phyloP scores from a whole-genome alignment of 2,888 invertebrate genomes.

The Philereme transversata region DNA sequence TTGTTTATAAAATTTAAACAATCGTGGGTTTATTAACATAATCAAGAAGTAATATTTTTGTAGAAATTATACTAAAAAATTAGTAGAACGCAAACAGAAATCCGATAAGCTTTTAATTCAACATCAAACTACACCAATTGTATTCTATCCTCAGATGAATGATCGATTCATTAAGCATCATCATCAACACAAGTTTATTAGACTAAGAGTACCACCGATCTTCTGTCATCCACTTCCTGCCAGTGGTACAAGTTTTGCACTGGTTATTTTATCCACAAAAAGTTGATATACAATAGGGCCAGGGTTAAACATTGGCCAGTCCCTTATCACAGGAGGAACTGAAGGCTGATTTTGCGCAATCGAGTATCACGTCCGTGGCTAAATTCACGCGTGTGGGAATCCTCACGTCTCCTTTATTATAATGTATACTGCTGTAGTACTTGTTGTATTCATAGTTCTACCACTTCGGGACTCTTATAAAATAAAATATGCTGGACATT shows the following conservation, averaged over 20 bases:
- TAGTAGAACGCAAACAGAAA: too few relatives aligned
- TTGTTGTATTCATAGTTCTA: constrained; percentile 6
- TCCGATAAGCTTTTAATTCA: too few relatives aligned
- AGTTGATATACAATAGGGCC: constrained; percentile 73
- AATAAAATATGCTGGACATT: too few relatives aligned
- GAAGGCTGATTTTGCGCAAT: constrained; percentile 82
- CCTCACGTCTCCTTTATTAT: constrained; percentile 49
- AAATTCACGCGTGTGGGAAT: constrained; percentile 70
- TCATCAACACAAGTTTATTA: too few relatives aligned
- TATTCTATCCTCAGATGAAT: too few relatives aligned
- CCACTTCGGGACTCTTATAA: neutral
- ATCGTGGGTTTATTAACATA: too few relatives aligned
- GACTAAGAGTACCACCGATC: neutral
- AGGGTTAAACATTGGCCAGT: constrained; percentile 70
- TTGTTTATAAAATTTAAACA: neutral
- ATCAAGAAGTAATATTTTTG: too few relatives aligned
- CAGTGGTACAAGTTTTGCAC: constrained; percentile 21
- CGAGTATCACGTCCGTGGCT: constrained; percentile 73
- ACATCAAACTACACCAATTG: too few relatives aligned
- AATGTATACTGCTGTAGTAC: constrained; percentile 15
- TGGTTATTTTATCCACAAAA: constrained; percentile 22
- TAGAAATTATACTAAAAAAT: too few relatives aligned
- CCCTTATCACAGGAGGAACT: constrained; percentile 78
- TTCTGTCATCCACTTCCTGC: constrained; percentile 16
- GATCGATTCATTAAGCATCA: too few relatives aligned